Percentiles rank a stretch among this genome's conserved stretches.
These are phyloP conservation scores for Danio tinwini DNA, from an alignment of 2,797 vertebrate genomes.

Conservation along the genomic window DNA sequence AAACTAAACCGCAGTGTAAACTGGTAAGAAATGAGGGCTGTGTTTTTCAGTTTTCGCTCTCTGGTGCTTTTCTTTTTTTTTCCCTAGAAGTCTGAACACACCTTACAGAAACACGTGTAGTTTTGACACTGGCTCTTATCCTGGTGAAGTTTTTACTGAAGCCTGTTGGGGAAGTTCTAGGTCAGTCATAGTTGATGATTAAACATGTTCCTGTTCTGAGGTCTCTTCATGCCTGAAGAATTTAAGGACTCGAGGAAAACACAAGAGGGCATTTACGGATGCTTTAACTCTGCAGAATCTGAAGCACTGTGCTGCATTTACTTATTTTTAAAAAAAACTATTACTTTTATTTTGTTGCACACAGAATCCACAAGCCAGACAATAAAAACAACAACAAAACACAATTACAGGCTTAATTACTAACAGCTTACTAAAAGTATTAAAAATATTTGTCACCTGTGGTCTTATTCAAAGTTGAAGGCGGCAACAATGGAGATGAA, in stretches of 20 bases:
- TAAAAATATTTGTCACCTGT: too few species aligned
- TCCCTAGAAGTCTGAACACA: not conserved
- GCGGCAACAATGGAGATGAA: too few species aligned
- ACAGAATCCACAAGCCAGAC: not conserved
- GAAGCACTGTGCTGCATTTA: not conserved
- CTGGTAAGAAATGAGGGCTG: not conserved
- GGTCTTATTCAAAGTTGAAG: too few species aligned
- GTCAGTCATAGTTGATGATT: constrained; percentile 48
- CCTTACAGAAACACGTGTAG: not conserved
- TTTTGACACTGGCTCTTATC: not conserved
- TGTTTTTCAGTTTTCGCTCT: not conserved
- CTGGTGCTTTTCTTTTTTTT: not conserved
- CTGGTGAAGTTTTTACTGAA: not conserved
- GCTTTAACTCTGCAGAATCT: not conserved
- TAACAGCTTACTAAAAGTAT: too few species aligned
- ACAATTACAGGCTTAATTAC: not conserved
- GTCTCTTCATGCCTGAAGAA: not conserved
- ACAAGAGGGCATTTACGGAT: not conserved
- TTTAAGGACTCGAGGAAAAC: constrained; percentile 14
- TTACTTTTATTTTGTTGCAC: not conserved
- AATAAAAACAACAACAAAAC: not conserved
- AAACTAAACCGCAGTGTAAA: constrained; percentile 16
- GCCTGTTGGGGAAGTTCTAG: constrained; percentile 2
- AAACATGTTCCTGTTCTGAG: constrained; percentile 42
- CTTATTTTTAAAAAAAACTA: not conserved